phyloP scores from a whole-genome alignment of 2,888 invertebrate genomes.

The Tricholauxania praeusta region DNA sequence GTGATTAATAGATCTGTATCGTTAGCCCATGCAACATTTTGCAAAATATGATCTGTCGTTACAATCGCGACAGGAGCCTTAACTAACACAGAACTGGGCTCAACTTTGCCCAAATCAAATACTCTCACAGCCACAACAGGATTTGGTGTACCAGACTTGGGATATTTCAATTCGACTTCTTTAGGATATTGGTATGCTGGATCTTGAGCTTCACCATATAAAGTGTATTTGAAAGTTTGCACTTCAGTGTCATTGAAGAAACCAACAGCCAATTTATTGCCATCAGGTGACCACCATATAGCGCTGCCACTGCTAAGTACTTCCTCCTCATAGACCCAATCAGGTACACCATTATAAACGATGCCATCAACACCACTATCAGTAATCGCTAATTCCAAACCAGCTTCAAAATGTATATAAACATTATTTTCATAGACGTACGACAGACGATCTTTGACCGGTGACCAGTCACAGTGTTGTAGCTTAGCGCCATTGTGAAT shows the following conservation, averaged over 20 bases:
- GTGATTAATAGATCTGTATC: conserved; percentile 76
- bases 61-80: conserved; percentile 72
- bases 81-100: conserved; percentile 64
- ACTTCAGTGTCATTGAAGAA: conserved; percentile 80
- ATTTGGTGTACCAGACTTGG: conserved; percentile 82
- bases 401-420: conserved; percentile 65
- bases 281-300: conserved; percentile 83
- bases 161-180: conserved; percentile 77
- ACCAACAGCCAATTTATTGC: conserved; percentile 77
- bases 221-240: conserved; percentile 73
- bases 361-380: conserved; percentile 73
- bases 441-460: conserved; percentile 70
- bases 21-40: conserved; percentile 81
- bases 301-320: conserved; percentile 79
- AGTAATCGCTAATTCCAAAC: conserved; percentile 70
- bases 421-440: conserved; percentile 80
- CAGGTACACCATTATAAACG: conserved; percentile 86
- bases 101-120: conserved; percentile 69
- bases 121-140: conserved; percentile 78
- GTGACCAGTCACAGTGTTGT: conserved; percentile 75
- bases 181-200: conserved; percentile 76
- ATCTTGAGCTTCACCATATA: conserved; percentile 75
- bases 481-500: conserved; percentile 72
- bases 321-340: conserved; percentile 97
- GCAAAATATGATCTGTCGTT: conserved; percentile 75